A percentile compares a stretch with the other conserved stretches of the same genome.
These are phyloP conservation scores for Echinops telfairi DNA, from an alignment of 2,113 vertebrate genomes.

Conservation along the genomic window DNA sequence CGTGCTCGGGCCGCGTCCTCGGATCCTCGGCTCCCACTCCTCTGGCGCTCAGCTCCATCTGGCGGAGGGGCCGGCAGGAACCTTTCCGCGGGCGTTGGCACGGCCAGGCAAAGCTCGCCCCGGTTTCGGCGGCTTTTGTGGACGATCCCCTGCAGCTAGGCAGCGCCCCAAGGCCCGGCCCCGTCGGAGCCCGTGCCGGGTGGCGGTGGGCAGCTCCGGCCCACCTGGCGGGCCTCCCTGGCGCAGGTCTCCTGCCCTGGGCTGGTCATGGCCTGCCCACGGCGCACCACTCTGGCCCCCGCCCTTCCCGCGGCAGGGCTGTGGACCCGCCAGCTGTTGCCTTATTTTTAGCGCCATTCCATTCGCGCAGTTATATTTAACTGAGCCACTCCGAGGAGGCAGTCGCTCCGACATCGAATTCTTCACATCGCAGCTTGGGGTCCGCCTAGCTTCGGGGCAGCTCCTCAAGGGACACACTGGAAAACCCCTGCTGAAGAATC, in stretches of 20 bases:
- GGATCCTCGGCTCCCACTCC: background rate
- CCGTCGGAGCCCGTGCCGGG: background rate
- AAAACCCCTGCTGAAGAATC: conserved; percentile 65
- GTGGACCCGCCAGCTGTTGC: conserved; percentile 85
- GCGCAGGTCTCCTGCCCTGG: background rate
- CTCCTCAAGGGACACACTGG: conserved; percentile 10
- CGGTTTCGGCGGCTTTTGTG: background rate
- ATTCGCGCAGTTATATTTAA: conserved; percentile 88
- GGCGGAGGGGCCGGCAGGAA: conserved; percentile 33
- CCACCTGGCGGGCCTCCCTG: background rate
- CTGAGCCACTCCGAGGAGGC: conserved; percentile 83
- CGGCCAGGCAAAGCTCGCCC: conserved; percentile 22
- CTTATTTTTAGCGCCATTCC: conserved; percentile 88
- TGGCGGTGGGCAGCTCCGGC: background rate
- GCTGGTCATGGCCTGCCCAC: background rate
- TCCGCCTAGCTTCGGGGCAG: conserved; percentile 24
- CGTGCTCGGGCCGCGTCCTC: rapidly evolving
- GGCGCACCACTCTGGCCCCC: conserved; percentile 59
- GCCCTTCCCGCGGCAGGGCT: conserved; percentile 66
- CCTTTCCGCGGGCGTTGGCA: background rate
- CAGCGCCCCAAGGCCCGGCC: background rate
- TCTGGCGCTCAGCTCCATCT: conserved; percentile 40
- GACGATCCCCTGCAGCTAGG: background rate
- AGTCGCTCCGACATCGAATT: conserved; percentile 81
- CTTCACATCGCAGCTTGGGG: conserved; percentile 71